Percentiles rank a stretch among this genome's conserved stretches.
phyloP scores from a whole-genome alignment of 2,113 vertebrate genomes.

The Podiceps cristatus region DNA sequence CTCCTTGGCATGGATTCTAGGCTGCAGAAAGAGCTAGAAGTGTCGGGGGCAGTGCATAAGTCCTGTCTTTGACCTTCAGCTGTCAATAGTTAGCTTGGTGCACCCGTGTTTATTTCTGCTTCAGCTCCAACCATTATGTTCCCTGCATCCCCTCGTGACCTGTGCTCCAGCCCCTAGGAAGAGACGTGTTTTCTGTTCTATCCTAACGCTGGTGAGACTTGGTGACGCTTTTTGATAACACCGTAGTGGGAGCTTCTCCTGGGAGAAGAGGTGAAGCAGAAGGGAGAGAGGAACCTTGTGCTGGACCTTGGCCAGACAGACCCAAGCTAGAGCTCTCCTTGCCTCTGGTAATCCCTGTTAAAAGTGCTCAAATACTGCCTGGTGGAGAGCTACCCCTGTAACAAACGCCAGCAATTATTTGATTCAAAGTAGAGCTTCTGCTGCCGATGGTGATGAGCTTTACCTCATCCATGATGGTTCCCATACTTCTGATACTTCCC shows the following conservation, averaged over 20 bases:
- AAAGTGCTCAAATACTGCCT: neutral
- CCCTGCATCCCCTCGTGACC: neutral
- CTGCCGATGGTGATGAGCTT: neutral
- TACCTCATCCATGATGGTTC: neutral
- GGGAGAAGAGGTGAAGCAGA: neutral
- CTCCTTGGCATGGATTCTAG: neutral
- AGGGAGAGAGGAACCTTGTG: neutral
- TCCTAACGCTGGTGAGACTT: neutral
- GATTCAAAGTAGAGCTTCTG: neutral
- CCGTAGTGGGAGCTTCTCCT: neutral
- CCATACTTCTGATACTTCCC: neutral
- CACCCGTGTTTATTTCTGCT: neutral
- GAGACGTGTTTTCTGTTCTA: neutral
- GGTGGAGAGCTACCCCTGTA: neutral
- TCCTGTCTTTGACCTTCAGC: neutral
- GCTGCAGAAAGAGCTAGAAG: neutral
- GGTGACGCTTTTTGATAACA: neutral
- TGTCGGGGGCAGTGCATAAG: neutral
- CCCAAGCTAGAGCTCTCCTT: neutral
- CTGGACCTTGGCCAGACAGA: neutral
- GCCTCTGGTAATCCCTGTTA: neutral
- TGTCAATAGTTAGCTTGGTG: neutral
- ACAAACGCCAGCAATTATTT: neutral
- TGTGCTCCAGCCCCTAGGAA: neutral
- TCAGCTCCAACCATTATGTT: neutral